Evolutionary conservation across 2,888 invertebrate species (phyloP), one percentile per base, ranked within the genome.

Genomic region (Acanthosepion lycidas): DNA sequence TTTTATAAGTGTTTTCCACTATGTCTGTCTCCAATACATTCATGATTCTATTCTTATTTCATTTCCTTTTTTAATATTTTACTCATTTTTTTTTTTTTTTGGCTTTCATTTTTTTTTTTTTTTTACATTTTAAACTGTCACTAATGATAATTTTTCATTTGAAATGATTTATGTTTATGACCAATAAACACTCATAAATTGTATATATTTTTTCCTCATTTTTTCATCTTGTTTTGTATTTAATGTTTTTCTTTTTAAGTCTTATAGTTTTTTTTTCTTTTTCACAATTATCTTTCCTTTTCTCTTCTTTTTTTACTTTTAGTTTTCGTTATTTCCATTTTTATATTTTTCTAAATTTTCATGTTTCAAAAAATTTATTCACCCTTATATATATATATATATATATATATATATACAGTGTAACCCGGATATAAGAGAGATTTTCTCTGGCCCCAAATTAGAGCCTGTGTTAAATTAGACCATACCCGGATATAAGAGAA

Each of bases 181-280:
- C 33, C 78, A 78, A 78, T 78, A 78, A 78, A 78, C 78, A 78
- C 78, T 78, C 78, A 78, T 78, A 78, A 78, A 78, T 78, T 78
- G n/a, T 78, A n/a, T 33, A 9, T 78, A 59, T 78, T 12, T 78
- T n/a, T 78, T 59, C 20, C 59, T 59, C 20, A 18, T 0, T 59
- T 59, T 59, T 59, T 59, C 23, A 59, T 20, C 23, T 26, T 59
- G n/a, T 78, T 33, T 78, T n/a, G n/a, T 5, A n/a, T 33, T 15
- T 2, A 78, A 18, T 78, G 5, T n/a, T n/a, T 78, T 78, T 78
- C 23, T 6, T 78, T 8, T 78, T 78, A 18, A 0, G 28, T 28
- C 26, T 33, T 33, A 33, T 3, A 26, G 9, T n/a, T 53, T 78
- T 5, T 78, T 78, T 78, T n/a, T 78, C 12, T 1, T 12, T 12